Evolutionary conservation across 2,797 vertebrate genomes (phyloP).

Genomic region (Tokudaia muenninki): DNA sequence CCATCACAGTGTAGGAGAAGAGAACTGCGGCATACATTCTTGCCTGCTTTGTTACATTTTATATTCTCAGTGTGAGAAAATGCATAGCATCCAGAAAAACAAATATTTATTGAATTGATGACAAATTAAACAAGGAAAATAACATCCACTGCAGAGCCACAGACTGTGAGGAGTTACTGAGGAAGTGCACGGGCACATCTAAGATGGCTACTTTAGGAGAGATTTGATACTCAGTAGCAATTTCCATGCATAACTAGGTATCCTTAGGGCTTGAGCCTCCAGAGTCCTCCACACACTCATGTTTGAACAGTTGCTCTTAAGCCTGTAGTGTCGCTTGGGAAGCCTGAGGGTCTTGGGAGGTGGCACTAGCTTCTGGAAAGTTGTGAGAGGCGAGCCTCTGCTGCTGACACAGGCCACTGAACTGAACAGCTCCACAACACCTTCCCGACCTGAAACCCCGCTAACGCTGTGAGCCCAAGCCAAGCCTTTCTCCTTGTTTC

Average conservation of each 20-base stretch:
- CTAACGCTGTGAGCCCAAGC: not conserved
- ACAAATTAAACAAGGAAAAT: not conserved
- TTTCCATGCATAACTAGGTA: conserved; percentile 8
- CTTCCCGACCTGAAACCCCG: not conserved
- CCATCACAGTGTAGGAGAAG: too few species aligned
- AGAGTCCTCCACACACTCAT: not conserved
- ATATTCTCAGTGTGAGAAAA: not conserved
- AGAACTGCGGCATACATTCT: not conserved
- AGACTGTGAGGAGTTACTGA: not conserved
- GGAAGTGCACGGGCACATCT: not conserved
- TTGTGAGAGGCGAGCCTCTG: not conserved
- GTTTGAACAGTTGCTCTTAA: not conserved
- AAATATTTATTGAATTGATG: not conserved
- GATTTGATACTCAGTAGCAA: not conserved
- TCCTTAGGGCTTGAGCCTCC: not conserved
- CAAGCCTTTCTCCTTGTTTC: not conserved
- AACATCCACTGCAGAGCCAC: not conserved
- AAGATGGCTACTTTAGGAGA: not conserved
- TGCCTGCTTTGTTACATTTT: conserved; percentile 18
- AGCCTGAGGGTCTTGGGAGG: not conserved
- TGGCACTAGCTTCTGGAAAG: not conserved
- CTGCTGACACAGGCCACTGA: not conserved
- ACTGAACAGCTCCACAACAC: not conserved
- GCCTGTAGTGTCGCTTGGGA: too few species aligned
- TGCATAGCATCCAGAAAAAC: not conserved